Evolutionary conservation across 1,140 invertebrate species (phyloP), one percentile per base, ranked within the genome.

Genomic region (Drosophila seguyi): DNA sequence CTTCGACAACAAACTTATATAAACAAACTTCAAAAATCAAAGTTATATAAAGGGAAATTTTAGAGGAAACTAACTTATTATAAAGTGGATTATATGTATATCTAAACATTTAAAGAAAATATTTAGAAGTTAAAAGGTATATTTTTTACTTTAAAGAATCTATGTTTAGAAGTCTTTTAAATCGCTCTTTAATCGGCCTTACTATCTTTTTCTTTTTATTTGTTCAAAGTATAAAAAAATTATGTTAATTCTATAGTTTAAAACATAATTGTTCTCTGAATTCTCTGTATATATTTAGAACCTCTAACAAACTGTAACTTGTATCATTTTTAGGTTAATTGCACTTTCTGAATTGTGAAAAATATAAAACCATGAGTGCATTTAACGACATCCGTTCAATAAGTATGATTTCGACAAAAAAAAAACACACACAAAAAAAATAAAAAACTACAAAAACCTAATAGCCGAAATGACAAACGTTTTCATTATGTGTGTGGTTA

Each of bases 401-500:
- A 42, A 58, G 60, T 59, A 31, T 20, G 34, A 4, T 62, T 62
- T 62, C 8, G 2, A 34, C 18, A 36, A 53, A 53, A 34, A 52
- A 52, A 13, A 5, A 14, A 0, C 14, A 13, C n/a, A n/a, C n/a
- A n/a, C n/a, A n/a, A 13, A 31, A 31, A 13, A 7, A 31, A 18
- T 31, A 41, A 75, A 57, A 50, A 53, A n/a, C n/a, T n/a, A n/a
- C n/a, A n/a, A n/a, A n/a, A n/a, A n/a, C 39, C 27, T 69, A 59
- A 67, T 76, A 59, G 66, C 71, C 71, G 20, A 76, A 76, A 75
- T 67, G 52, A 59, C 71, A 81, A 71, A 75, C 72, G 73, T 59
- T 76, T 76, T 38, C 74, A 69, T 77, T 77, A 77, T 77, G 63
- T 53, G 50, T 20, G 27, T 34, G 27, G 48, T 45, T 50, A 44